A percentile compares a stretch with the other conserved stretches of the same genome.
phyloP scores from a whole-genome alignment of 92 coral and sea anemone genomes.

The Porites rus region DNA sequence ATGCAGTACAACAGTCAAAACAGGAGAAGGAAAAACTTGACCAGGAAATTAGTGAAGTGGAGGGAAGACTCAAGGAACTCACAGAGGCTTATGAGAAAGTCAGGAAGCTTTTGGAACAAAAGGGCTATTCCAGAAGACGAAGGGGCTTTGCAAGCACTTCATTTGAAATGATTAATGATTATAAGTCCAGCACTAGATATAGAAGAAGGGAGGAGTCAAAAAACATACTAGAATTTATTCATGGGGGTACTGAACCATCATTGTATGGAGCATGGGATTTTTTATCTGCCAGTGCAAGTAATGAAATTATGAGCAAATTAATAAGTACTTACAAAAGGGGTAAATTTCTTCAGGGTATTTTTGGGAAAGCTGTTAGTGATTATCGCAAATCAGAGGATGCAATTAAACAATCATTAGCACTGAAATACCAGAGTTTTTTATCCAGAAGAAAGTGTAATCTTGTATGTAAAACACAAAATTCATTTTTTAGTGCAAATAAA shows the following conservation, averaged over 20 bases:
- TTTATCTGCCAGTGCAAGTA: conserved; percentile 40
- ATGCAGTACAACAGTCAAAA: conserved; percentile 26
- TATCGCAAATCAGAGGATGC: conserved; percentile 49
- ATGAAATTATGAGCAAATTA: conserved; percentile 45
- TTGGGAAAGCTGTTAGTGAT: conserved; percentile 51
- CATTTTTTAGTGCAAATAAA: conserved; percentile 37
- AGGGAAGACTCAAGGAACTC: conserved; percentile 29
- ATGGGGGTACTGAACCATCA: conserved; percentile 65
- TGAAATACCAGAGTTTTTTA: conserved; percentile 63
- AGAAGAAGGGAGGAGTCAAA: conserved; percentile 60
- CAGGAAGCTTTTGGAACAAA: conserved; percentile 10
- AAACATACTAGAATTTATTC: conserved; percentile 52
- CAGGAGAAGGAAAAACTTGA: conserved; percentile 10
- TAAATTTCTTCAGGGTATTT: conserved; percentile 49
- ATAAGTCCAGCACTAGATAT: conserved; percentile 42
- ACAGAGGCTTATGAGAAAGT: conserved; percentile 16
- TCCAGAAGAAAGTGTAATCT: conserved; percentile 55
- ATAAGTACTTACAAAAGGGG: conserved; percentile 59
- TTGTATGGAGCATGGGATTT: conserved; percentile 75
- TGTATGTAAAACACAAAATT: conserved; percentile 66
- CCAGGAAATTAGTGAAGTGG: conserved; percentile 16
- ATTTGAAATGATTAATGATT: conserved; percentile 42
- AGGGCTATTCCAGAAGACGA: not conserved
- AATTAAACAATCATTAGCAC: conserved; percentile 52
- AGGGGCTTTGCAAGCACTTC: not conserved